These are phyloP conservation scores for Hepsetus odoe DNA, from an alignment of 2,113 vertebrate genomes.

Conservation along the genomic window DNA sequence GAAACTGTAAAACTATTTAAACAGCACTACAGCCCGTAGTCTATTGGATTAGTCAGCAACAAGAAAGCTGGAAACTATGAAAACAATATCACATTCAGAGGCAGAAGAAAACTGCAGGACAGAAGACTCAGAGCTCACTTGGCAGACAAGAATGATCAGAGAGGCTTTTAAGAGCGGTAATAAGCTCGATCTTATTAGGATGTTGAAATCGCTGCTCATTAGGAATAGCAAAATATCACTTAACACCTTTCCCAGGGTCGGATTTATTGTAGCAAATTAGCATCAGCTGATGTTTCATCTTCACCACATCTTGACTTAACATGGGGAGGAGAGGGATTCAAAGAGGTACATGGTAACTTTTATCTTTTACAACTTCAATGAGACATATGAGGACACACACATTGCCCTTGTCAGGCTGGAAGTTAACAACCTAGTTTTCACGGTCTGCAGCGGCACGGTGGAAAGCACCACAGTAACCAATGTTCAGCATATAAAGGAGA, in stretches of 20 bases:
- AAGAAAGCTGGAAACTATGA: neutral
- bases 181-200: neutral
- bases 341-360: neutral
- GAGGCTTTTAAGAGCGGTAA: slow-evolving; percentile 19
- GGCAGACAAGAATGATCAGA: slow-evolving; percentile 9
- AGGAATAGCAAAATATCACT: slow-evolving; percentile 19
- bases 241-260: slow-evolving; percentile 3
- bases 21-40: neutral
- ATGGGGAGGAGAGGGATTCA: slow-evolving; percentile 1
- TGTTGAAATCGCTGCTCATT: slow-evolving; percentile 28
- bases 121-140: slow-evolving; percentile 12
- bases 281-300: slow-evolving; percentile 50
- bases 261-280: slow-evolving; percentile 38
- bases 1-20: neutral
- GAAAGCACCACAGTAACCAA: slow-evolving; percentile 9
- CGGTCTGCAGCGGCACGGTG: neutral
- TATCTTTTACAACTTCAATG: slow-evolving; percentile 8
- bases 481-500: slow-evolving; percentile 14
- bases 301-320: slow-evolving; percentile 17
- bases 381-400: slow-evolving; percentile 21
- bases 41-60: neutral
- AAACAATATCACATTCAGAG: slow-evolving; percentile 12
- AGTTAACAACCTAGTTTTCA: slow-evolving; percentile 17
- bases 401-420: slow-evolving; percentile 13
- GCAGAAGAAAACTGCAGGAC: slow-evolving; percentile 9